These are phyloP conservation scores for Sebastes melanostomus DNA, from an alignment of 2,797 vertebrate genomes.

Conservation along the genomic window DNA sequence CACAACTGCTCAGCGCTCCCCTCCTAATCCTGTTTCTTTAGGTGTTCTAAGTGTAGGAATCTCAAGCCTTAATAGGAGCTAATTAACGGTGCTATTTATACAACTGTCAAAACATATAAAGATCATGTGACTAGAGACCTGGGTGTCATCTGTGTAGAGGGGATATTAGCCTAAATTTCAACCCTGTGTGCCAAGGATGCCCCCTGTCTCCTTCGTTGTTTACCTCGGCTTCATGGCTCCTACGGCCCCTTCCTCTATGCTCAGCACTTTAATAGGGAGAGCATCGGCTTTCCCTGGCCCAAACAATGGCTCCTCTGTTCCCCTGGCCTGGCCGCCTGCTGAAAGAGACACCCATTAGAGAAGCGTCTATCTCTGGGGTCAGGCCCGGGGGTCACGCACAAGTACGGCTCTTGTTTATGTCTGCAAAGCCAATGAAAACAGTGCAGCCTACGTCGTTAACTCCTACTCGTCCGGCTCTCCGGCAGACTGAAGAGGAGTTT, in stretches of 20 bases:
- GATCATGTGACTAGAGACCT: conserved; percentile 15
- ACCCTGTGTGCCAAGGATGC: conserved; percentile 31
- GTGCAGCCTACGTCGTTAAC: conserved; percentile 70
- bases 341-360: conserved; percentile 87
- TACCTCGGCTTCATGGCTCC: conserved; percentile 50
- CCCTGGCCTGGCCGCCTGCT: conserved; percentile 66
- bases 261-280: conserved; percentile 78
- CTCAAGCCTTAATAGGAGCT: conserved; percentile 35
- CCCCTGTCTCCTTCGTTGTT: conserved; percentile 39
- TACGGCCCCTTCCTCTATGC: conserved; percentile 51
- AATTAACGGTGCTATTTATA: conserved; percentile 48
- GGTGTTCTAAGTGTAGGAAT: conserved; percentile 34
- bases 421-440: conserved; percentile 85
- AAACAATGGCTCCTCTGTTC: conserved; percentile 85
- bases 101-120: conserved; percentile 46
- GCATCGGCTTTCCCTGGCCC: conserved; percentile 72
- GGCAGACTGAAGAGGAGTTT: conserved; percentile 35
- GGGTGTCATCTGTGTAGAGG: conserved; percentile 9
- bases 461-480: conserved; percentile 61
- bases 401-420: conserved; percentile 86
- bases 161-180: conserved; percentile 26
- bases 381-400: conserved; percentile 79
- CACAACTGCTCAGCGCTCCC: conserved; percentile 36
- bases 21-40: conserved; percentile 41
- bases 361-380: conserved; percentile 85